Base-by-base conservation (phyloP, 1,140 invertebrate species). In the Gyrodactylus salaris region DNA sequence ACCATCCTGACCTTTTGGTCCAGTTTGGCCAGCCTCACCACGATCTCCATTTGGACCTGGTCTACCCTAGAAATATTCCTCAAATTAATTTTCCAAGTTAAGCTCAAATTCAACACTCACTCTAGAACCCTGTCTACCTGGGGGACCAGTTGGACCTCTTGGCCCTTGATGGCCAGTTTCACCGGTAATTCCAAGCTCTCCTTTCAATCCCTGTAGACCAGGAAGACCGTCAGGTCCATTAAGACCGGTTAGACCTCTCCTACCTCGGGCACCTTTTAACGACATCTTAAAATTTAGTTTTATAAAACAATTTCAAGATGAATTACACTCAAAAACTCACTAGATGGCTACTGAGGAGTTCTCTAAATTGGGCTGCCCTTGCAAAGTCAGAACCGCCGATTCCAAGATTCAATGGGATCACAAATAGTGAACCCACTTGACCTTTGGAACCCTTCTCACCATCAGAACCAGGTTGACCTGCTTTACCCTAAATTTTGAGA, bases 131-230 rank as follows among this genome's bases (percentile, higher is more conserved):
- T 23, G 27, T 71, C 27, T 54, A 70, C 75, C 75, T 22, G 24
- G 1, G 1, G 68, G 25, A 24, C 75, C 75, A 24, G 20, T 26
- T 23, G 25, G 25, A n/a, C 75, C 74, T 69, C 26, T 21, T 0
- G 68, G 24, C 20, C 75, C 73, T 71, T 21, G 22, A 25, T 23
- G 7, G 69, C 76, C 76, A 22, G 68, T 73, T 1, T 21, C 26
- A 0, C 76, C 76, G 27, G 73, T 74, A n/a, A 27, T 69, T 19
- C 76, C 76, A 1, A n/a, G 69, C 2, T 74, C 25, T 70, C 76
- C 76, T 22, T 26, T 27, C 24, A 22, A 24, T 22, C 76, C 76
- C 54, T 27, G 75, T 1, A 34, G 16, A 24, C 76, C 76, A 25
- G 69, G 25, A 1, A 1, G 1, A 0, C 76, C 75, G 16, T 54